phyloP scores from a whole-genome alignment of 2,888 invertebrate genomes.

The Vesta saturnalis region DNA sequence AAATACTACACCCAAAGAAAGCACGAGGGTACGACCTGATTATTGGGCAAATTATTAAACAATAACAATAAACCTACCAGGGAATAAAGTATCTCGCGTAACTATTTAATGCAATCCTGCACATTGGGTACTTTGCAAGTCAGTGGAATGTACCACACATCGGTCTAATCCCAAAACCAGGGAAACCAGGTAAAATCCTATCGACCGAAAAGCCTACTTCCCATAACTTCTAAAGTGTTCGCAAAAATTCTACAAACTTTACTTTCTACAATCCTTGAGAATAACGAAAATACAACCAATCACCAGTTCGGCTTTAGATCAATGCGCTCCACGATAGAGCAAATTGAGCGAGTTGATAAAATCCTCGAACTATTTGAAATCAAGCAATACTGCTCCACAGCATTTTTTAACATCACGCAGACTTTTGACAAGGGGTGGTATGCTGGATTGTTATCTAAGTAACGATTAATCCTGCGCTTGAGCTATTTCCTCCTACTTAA shows the following conservation, averaged over 20 bases:
- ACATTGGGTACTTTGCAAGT: conserved; percentile 4
- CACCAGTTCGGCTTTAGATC: too few species aligned
- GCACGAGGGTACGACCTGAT: conserved; percentile 9
- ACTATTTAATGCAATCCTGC: conserved; percentile 16
- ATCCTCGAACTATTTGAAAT: background rate
- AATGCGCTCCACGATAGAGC: background rate
- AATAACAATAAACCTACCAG: background rate
- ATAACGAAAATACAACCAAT: background rate
- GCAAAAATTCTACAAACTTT: background rate
- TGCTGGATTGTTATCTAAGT: background rate
- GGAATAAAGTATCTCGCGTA: background rate
- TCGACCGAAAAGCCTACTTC: conserved; percentile 12
- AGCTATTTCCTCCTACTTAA: too few species aligned
- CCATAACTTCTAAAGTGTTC: background rate
- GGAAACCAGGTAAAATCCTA: conserved; percentile 2
- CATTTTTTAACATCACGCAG: background rate
- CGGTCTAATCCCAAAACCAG: conserved; percentile 13
- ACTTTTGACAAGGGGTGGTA: conserved; percentile 8
- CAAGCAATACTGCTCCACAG: too few species aligned
- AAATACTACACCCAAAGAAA: conserved; percentile 3
- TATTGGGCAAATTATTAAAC: conserved; percentile 12
- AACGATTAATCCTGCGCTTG: background rate
- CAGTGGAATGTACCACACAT: conserved; percentile 19
- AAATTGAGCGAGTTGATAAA: background rate
- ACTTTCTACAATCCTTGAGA: background rate